Evolutionary conservation across 2,797 vertebrate species (phyloP), one percentile per base, ranked within the genome.

Genomic region (Cottoperca gobio): DNA sequence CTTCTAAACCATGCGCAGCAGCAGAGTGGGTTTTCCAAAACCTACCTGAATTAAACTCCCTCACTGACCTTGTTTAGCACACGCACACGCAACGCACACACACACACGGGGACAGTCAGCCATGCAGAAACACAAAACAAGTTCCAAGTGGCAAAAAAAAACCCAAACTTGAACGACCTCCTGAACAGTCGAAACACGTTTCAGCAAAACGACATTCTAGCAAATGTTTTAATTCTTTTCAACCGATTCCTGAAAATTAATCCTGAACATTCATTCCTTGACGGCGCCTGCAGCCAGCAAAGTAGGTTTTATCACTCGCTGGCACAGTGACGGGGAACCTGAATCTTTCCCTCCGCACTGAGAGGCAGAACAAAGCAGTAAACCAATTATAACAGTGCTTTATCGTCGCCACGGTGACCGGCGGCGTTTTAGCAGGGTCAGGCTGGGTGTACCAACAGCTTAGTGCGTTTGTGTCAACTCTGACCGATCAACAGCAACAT

Each of bases 311-410:
- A 91, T 92, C 86, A 46, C 77, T 74, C 46, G 45, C 75, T 69
- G 83, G 82, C 90, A 88, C 84, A 67, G 88, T 81, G 86, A 90
- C 86, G 60, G 85, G 85, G 71, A 92, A 88, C 92, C 91, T 42
- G 88, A 91, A 88, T 89, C 81, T 83, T 84, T 89, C 63, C 73
- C 79, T 65, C 54, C 49, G 24, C 87, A 45, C 78, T 26, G 68
- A 86, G 84, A 80, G 84, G 84, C 87, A 82, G 80, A 88, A 92
- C 89, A 90, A 90, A 83, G 88, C 87, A 59, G 86, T 89, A 91
- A 94, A 93, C 90, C 94, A 94, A 94, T 94, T 94, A 94, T 87
- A 88, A 86, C 72, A 37, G 48, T 13, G 89, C 85, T 91, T 93
- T 92, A 93, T 90, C 83, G 82, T 87, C 81, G 75, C 83, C 70